Evolutionary conservation across 2,113 vertebrate species (phyloP).

Genomic region (Epinephelus lanceolatus): DNA sequence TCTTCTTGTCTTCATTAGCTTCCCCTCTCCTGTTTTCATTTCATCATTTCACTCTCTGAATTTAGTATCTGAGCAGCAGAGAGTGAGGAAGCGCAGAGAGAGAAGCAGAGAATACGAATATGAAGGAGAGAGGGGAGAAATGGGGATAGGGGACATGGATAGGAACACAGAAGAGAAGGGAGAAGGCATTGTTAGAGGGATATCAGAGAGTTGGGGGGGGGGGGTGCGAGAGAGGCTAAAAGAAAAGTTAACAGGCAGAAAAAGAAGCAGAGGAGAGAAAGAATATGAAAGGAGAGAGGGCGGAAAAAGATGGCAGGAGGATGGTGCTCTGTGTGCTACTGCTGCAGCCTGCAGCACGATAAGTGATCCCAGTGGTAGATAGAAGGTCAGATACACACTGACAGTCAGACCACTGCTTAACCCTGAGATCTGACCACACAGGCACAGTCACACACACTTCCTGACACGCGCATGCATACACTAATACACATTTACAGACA

Average conservation of each 20-base stretch:
- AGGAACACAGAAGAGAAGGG: not conserved
- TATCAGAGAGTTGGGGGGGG: slow-evolving; percentile 21
- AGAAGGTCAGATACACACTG: slow-evolving; percentile 75
- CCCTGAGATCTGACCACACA: slow-evolving; percentile 46
- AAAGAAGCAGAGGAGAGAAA: slow-evolving; percentile 12
- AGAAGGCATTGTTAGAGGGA: slow-evolving; percentile 32
- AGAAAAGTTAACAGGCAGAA: slow-evolving; percentile 40
- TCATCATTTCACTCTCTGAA: slow-evolving; percentile 64
- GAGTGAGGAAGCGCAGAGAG: slow-evolving; percentile 16
- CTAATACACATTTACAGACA: slow-evolving; percentile 18
- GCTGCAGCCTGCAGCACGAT: slow-evolving; percentile 59
- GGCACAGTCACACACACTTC: slow-evolving; percentile 1
- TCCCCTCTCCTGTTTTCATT: slow-evolving; percentile 58
- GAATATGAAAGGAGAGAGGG: slow-evolving; percentile 17
- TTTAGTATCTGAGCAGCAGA: slow-evolving; percentile 48
- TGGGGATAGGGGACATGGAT: slow-evolving; percentile 27
- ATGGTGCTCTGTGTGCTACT: slow-evolving; percentile 48
- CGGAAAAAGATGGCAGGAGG: slow-evolving; percentile 38
- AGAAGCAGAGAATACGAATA: slow-evolving; percentile 37
- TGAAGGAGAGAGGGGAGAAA: slow-evolving; percentile 20
- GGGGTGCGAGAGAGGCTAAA: slow-evolving; percentile 19
- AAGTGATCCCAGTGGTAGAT: slow-evolving; percentile 78
- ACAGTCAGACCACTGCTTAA: slow-evolving; percentile 71
- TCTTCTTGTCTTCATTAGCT: slow-evolving; percentile 73
- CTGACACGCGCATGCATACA: slow-evolving; percentile 10